Evolutionary conservation across 2,113 vertebrate species (phyloP), one percentile per base, ranked within the genome.

Genomic region (Tympanuchus pallidicinctus): DNA sequence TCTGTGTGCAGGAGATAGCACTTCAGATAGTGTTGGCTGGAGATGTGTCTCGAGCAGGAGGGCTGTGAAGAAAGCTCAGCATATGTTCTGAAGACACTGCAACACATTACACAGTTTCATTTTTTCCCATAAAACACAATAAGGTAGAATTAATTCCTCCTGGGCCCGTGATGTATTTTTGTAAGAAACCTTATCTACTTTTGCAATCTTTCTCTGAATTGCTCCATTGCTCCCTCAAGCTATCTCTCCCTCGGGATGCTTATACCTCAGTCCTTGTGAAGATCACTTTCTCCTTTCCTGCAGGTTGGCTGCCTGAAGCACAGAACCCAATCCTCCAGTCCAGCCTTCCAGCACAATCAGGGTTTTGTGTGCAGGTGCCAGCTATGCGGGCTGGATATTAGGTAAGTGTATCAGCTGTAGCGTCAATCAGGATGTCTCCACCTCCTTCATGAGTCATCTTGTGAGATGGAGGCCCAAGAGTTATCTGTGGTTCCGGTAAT

Each of bases 301-400:
- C n/a, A 56, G 45, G 27, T 63, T 57, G 71, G 57, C 48, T 87
- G 42, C 64, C 57, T 7, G 59, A 27, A 78, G 52, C 40, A 25
- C 1, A 2, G 42, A 0, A 0, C 12, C 64, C 0, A 0, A 43
- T 71, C 21, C 1, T 1, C 47, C 74, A 45, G 40, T 32, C 24
- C 10, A 48, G 27, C 54, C n/a, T n/a, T 25, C 34, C 1, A 0
- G 45, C 1, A 0, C 47, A 50, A 16, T 22, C 0, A 0, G 19
- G 28, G 24, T 64, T 90, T 64, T 48, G 47, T 52, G 48, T 7
- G 13, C 10, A 10, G 60, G 61, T 2, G 1, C 9, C 1, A 0
- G 20, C 73, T 82, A 15, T 21, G 32, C 66, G 21, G 24, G 8
- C 8, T 57, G 82, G 59, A 45, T 19, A 16, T 10, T 13, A 56